Conservation (phyloP, 2,888 invertebrate genomes). For the Adelphocoris suturalis region DNA sequence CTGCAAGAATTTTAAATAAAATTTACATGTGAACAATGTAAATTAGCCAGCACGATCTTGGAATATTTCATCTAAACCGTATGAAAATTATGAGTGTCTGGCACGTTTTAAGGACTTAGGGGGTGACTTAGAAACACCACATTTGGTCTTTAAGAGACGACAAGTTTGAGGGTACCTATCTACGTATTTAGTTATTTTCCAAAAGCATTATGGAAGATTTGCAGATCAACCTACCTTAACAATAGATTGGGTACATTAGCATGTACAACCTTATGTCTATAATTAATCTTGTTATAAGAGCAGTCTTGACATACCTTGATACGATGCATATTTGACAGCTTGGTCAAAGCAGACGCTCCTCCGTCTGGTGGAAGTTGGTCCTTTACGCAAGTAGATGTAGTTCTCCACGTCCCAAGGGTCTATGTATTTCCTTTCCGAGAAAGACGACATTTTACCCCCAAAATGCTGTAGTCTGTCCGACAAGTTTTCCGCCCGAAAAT, state of each 20-base stretch:
- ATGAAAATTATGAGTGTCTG: no score
- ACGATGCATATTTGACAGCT: conserved; percentile 74
- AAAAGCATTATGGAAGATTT: no score
- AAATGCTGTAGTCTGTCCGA: background rate
- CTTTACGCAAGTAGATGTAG: conserved; percentile 87
- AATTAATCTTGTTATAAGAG: background rate
- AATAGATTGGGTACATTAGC: background rate
- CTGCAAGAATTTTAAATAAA: no score
- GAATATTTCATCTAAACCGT: no score
- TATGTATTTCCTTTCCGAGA: conserved; percentile 81
- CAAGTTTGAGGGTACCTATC: no score
- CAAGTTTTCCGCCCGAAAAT: background rate
- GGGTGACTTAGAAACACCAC: no score
- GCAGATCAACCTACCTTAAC: no score
- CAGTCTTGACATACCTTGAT: conserved; percentile 62
- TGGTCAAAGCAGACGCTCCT: conserved; percentile 74
- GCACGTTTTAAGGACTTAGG: no score
- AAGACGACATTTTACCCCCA: background rate
- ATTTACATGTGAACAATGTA: no score
- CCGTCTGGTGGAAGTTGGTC: conserved; percentile 75
- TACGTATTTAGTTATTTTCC: no score
- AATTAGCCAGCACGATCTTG: no score
- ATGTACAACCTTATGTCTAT: background rate
- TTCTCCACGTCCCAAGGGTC: conserved; percentile 92
- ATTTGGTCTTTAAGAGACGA: no score